phyloP scores from a whole-genome alignment of 2,797 vertebrate genomes.

The Setipinna tenuifilis region DNA sequence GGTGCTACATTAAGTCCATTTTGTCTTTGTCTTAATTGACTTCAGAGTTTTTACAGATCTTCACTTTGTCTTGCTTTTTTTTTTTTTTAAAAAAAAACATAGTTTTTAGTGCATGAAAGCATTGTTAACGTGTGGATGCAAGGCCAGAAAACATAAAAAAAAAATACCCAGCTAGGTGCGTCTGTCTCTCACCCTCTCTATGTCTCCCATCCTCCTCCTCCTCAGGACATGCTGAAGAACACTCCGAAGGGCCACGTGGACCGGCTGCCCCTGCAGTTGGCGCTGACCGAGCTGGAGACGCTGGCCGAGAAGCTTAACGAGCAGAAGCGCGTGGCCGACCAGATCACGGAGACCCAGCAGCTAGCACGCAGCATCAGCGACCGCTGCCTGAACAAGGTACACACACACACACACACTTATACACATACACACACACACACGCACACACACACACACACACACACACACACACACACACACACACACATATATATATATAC shows the following conservation, averaged over 20 bases:
- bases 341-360: conserved; percentile 91
- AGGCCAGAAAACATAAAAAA: too few relatives aligned
- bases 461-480: conserved; percentile 32
- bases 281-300: conserved; percentile 93
- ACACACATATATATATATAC: conserved; percentile 51
- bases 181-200: too few relatives aligned
- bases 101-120: too few relatives aligned
- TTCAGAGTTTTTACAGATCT: too few relatives aligned
- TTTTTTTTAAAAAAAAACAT: neutral
- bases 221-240: conserved; percentile 96
- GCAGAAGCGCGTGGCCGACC: conserved; percentile 93
- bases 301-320: conserved; percentile 95
- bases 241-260: conserved; percentile 91
- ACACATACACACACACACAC: neutral
- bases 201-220: neutral
- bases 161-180: too few relatives aligned
- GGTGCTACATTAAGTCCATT: too few relatives aligned
- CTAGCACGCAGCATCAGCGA: conserved; percentile 90
- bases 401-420: neutral
- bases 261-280: conserved; percentile 90
- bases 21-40: too few relatives aligned
- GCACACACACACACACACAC: neutral
- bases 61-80: too few relatives aligned
- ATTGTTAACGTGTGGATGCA: too few relatives aligned
- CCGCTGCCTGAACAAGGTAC: conserved; percentile 91